phyloP scores from a whole-genome alignment of 2,113 vertebrate species.

The Spea multiplicata region DNA sequence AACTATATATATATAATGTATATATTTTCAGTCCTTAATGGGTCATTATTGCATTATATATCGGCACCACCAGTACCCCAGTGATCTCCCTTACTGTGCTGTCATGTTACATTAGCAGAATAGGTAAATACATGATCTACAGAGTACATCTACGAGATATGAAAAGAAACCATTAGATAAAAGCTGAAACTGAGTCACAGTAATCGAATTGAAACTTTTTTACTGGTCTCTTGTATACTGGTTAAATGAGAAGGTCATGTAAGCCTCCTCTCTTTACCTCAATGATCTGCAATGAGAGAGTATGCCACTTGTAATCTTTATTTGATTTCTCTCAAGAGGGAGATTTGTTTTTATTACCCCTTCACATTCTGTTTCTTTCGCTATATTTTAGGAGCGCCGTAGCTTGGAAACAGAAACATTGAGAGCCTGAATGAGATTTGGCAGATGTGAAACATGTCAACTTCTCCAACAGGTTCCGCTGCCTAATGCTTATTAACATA shows the following conservation, averaged over 20 bases:
- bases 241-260: slow-evolving; percentile 10
- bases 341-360: neutral
- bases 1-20: too few species aligned
- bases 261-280: slow-evolving; percentile 1
- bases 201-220: slow-evolving; percentile 7
- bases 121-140: too few species aligned
- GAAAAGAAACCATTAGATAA: neutral
- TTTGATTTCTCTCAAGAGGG: slow-evolving; percentile 25
- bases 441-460: slow-evolving; percentile 49
- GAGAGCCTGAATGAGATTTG: slow-evolving; percentile 52
- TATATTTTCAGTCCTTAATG: too few species aligned
- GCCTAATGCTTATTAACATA: slow-evolving; percentile 2
- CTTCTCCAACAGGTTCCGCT: slow-evolving; percentile 31
- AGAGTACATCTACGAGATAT: too few species aligned
- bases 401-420: slow-evolving; percentile 44
- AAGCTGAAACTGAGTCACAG: neutral
- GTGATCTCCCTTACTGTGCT: too few species aligned
- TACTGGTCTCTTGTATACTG: slow-evolving; percentile 19
- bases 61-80: too few species aligned
- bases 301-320: slow-evolving; percentile 15
- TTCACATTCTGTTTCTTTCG: slow-evolving; percentile 42
- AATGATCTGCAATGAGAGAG: neutral
- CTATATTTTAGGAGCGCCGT: slow-evolving; percentile 41
- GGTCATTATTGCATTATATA: too few species aligned
- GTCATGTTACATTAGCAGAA: too few species aligned